A percentile compares a stretch with the other conserved stretches of the same genome.
Conservation (phyloP, 1,140 invertebrate species). For the Lasaia peninsularis region DNA sequence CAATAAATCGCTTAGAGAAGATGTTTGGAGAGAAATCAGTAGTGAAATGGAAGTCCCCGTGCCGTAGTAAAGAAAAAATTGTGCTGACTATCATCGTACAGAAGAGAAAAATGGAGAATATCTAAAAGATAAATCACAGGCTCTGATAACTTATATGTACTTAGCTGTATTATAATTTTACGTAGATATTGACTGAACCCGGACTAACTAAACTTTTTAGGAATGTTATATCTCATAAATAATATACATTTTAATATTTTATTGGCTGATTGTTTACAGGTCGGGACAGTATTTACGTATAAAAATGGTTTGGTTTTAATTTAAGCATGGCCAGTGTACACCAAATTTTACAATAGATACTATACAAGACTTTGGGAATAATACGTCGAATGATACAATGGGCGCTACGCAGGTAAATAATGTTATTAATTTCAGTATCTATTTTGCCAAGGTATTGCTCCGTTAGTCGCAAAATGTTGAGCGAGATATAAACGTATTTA, state of each 20-base stretch:
- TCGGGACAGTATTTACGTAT: slow-evolving; percentile 13
- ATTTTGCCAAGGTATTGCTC: slow-evolving; percentile 12
- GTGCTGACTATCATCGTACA: too few relatives aligned
- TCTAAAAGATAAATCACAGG: slow-evolving; percentile 21
- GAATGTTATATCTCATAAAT: too few relatives aligned
- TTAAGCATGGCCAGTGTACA: slow-evolving; percentile 18
- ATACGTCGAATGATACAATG: not conserved
- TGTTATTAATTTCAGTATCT: slow-evolving; percentile 9
- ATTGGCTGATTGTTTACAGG: slow-evolving; percentile 19
- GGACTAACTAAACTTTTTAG: too few relatives aligned
- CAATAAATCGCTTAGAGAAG: slow-evolving; percentile 30
- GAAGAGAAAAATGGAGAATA: slow-evolving; percentile 23
- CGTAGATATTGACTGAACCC: too few relatives aligned
- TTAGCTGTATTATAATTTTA: too few relatives aligned
- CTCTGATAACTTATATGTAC: slow-evolving; percentile 13
- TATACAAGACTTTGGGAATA: not conserved
- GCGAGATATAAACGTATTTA: not conserved
- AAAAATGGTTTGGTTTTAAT: slow-evolving; percentile 21
- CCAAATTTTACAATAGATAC: too few relatives aligned
- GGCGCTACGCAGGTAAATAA: not conserved
- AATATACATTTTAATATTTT: too few relatives aligned
- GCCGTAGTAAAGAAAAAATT: slow-evolving; percentile 29
- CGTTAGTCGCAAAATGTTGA: not conserved
- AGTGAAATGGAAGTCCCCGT: slow-evolving; percentile 22
- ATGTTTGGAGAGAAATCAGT: slow-evolving; percentile 23